Evolutionary conservation across 2,113 vertebrate genomes (phyloP), one percentile per base, ranked within the genome.

Genomic region (Macroglossus sobrinus): DNA sequence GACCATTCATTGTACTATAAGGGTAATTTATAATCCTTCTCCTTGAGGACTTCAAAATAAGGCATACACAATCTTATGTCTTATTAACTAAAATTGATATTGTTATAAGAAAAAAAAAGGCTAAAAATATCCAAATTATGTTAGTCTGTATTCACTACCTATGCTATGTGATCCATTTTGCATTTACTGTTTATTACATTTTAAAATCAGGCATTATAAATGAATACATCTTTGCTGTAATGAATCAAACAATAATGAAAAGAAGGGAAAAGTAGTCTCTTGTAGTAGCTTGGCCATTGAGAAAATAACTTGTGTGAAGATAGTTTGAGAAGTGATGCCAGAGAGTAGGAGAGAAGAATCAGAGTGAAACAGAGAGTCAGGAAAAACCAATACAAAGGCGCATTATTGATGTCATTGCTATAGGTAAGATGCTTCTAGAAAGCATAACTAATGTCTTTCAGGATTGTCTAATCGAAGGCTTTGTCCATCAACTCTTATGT

Each of bases 211-310:
- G 11, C 21, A 12, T 69, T 80, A 64, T n/a, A 78, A 84, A 33
- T 43, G 0, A 88, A 74, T 61, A 35, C 2, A 55, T 40, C 1
- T 74, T 84, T 19, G 2, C 0, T 15, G 2, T 9, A 59, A 75
- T 71, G 2, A 72, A 79, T 40, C 35, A 63, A 92, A 84, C 11
- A 57, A 76, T 61, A 30, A 1, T n/a, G 53, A 69, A 93, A n/a
- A 28, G 15, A 47, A 15, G 0, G 22, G 1, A 4, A 13, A 2
- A 0, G 71, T 7, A 50, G 7, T 15, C 3, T 68, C n/a, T 0
- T 50, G 1, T 61, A 4, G 82, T 53, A 59, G 33, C 28, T 15
- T 26, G 30, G 12, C 5, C 57, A 3, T 78, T 88, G 26, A n/a
- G 55, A 57, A 7, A 38, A 79, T 63, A 7, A 35, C 22, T 72